Conservation (phyloP, 2,797 vertebrate genomes). For the Hippoglossus hippoglossus region DNA sequence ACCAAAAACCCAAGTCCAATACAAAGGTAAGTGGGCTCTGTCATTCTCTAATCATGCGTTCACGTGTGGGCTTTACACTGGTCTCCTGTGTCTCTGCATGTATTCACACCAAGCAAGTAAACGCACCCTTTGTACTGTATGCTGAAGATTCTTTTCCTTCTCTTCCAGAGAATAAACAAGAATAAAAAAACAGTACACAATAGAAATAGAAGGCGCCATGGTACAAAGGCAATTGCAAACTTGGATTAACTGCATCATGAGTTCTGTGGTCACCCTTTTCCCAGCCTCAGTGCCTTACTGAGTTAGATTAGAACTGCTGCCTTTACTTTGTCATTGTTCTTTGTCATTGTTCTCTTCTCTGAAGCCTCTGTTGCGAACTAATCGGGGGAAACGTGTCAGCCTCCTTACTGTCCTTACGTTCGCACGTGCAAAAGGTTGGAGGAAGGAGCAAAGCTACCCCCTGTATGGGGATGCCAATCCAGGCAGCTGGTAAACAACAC, state of each 20-base stretch:
- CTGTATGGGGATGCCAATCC: constrained; percentile 65
- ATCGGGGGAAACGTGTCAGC: constrained; percentile 66
- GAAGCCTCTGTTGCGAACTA: constrained; percentile 72
- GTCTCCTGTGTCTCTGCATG: constrained; percentile 52
- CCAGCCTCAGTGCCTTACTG: constrained; percentile 54
- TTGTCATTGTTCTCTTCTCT: constrained; percentile 65
- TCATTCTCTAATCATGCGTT: constrained; percentile 29
- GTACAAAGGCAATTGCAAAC: constrained; percentile 84
- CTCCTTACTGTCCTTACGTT: constrained; percentile 74
- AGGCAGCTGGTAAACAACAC: constrained; percentile 74
- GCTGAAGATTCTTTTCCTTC: constrained; percentile 47
- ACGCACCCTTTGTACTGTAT: constrained; percentile 38
- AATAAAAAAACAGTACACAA: constrained; percentile 70
- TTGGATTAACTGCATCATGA: constrained; percentile 79
- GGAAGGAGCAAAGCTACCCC: constrained; percentile 78
- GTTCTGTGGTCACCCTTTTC: constrained; percentile 72
- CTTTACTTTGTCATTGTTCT: constrained; percentile 53
- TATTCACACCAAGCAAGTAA: constrained; percentile 46
- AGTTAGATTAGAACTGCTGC: constrained; percentile 65
- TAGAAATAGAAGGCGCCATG: constrained; percentile 83
- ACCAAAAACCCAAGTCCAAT: constrained; percentile 49
- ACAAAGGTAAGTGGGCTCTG: constrained; percentile 32
- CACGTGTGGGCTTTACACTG: constrained; percentile 49
- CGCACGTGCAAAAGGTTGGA: constrained; percentile 79
- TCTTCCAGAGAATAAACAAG: constrained; percentile 49